phyloP scores from a whole-genome alignment of 2,888 invertebrate species.

The Rhagonycha lutea region DNA sequence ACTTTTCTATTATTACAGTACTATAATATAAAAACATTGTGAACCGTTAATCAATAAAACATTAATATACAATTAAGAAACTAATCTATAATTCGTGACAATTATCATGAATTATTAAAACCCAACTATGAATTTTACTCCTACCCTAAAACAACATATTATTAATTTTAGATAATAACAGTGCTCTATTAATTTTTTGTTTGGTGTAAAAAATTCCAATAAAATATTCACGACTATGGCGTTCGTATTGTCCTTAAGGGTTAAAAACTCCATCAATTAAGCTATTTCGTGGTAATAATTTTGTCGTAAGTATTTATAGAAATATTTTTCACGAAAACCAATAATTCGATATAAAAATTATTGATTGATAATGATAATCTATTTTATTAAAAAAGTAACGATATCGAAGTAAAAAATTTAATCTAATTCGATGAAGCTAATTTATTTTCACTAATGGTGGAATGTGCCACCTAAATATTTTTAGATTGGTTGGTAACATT shows the following conservation, averaged over 20 bases:
- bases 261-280: background rate
- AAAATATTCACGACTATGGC: background rate
- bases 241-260: background rate
- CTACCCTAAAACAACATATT: background rate
- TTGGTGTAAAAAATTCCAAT: background rate
- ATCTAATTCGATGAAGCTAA: background rate
- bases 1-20: background rate
- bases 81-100: background rate
- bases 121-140: background rate
- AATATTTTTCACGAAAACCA: background rate
- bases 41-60: background rate
- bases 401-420: background rate
- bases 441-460: background rate
- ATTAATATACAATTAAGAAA: background rate
- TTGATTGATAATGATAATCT: background rate
- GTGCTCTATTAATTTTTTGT: background rate
- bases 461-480: background rate
- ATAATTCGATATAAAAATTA: background rate
- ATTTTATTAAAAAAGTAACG: background rate
- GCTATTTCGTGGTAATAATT: background rate
- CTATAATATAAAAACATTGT: background rate
- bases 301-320: background rate
- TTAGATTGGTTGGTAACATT: background rate
- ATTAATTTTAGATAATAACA: background rate
- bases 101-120: background rate